A percentile compares a stretch with the other conserved stretches of the same genome.
These are phyloP conservation scores for Drosophila kanapiae DNA, from an alignment of 1,140 invertebrate genomes.

Conservation along the genomic window DNA sequence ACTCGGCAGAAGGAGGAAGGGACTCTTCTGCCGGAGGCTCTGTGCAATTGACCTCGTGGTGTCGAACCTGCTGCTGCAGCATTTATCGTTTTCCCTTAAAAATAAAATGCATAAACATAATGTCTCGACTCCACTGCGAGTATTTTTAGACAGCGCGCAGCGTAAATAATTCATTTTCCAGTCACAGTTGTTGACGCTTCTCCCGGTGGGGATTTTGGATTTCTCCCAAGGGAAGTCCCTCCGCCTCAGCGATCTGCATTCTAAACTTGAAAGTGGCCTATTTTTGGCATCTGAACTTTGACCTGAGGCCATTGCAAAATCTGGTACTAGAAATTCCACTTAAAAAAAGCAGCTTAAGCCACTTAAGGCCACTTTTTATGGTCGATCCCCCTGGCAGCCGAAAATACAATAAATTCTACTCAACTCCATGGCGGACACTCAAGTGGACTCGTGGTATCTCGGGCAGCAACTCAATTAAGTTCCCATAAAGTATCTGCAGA, in stretches of 20 bases:
- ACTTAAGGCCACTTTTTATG: slow-evolving; percentile 81
- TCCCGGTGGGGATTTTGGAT: slow-evolving; percentile 36
- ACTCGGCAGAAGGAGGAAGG: slow-evolving; percentile 33
- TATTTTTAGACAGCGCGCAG: slow-evolving; percentile 72
- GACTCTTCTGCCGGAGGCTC: slow-evolving; percentile 19
- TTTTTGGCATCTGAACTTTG: slow-evolving; percentile 69
- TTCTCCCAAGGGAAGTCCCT: slow-evolving; percentile 54
- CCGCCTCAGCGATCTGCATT: slow-evolving; percentile 55
- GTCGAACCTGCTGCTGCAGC: slow-evolving; percentile 41
- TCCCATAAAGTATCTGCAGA: slow-evolving; percentile 78
- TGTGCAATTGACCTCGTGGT: slow-evolving; percentile 57
- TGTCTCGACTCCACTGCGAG: slow-evolving; percentile 13
- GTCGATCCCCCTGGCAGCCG: slow-evolving; percentile 37
- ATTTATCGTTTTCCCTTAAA: slow-evolving; percentile 36
- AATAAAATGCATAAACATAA: slow-evolving; percentile 49
- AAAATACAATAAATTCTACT: slow-evolving; percentile 82
- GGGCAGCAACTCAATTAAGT: slow-evolving; percentile 78
- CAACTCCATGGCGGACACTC: slow-evolving; percentile 58
- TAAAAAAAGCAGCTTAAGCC: slow-evolving; percentile 59
- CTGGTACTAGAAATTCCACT: slow-evolving; percentile 77
- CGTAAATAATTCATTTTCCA: slow-evolving; percentile 84
- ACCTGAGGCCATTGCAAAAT: slow-evolving; percentile 52
- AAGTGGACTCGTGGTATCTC: slow-evolving; percentile 41
- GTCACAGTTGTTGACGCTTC: slow-evolving; percentile 79
- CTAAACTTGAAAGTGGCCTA: slow-evolving; percentile 72